phyloP scores from a whole-genome alignment of 2,113 vertebrate species.

The Nymphicus hollandicus region DNA sequence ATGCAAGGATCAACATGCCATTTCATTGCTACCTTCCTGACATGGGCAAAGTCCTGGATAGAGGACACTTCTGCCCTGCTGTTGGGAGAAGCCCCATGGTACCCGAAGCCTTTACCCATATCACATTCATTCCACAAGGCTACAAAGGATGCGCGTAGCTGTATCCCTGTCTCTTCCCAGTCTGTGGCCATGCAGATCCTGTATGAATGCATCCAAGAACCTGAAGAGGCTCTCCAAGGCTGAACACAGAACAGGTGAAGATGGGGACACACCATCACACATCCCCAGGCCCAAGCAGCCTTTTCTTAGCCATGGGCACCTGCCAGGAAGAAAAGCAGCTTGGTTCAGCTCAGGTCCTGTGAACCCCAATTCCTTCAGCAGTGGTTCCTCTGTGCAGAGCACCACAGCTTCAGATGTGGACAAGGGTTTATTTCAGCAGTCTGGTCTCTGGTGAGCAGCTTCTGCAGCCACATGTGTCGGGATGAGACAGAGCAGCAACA shows the following conservation, averaged over 20 bases:
- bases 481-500: background rate
- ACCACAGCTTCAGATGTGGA: background rate
- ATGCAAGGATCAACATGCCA: background rate
- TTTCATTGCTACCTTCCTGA: background rate
- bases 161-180: background rate
- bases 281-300: background rate
- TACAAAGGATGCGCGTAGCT: background rate
- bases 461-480: background rate
- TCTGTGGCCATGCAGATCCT: background rate
- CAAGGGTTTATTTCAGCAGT: background rate
- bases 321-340: background rate
- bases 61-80: background rate
- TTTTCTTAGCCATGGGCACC: background rate
- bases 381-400: background rate
- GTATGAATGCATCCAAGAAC: background rate
- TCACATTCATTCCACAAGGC: background rate
- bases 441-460: background rate
- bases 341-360: background rate
- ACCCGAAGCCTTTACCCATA: background rate
- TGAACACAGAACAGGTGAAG: background rate
- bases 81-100: background rate
- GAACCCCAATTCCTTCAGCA: background rate
- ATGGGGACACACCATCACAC: accelerated
- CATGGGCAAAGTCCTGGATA: background rate
- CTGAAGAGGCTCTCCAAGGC: accelerated